Evolutionary conservation across 2,888 invertebrate genomes (phyloP).

Genomic region (Plebejus argus): DNA sequence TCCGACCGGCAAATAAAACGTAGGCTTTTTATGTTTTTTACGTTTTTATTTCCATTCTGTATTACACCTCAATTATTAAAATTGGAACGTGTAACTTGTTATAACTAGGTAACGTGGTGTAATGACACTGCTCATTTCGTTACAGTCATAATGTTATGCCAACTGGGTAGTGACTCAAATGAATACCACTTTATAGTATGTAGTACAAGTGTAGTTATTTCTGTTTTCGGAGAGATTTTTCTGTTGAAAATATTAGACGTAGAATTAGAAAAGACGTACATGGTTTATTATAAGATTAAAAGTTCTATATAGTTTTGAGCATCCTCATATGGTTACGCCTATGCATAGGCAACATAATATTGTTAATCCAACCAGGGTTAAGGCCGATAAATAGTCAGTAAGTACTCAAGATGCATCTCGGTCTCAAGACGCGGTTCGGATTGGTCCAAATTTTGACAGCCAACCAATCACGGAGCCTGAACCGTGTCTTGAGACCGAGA

Average conservation of each 20-base stretch:
- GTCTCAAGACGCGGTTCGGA: too few relatives aligned
- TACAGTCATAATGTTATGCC: neutral
- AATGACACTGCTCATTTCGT: neutral
- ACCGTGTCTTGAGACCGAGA: too few relatives aligned
- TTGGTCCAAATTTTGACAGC: too few relatives aligned
- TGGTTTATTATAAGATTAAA: too few relatives aligned
- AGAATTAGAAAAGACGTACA: too few relatives aligned
- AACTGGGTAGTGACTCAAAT: neutral
- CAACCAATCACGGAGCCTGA: too few relatives aligned
- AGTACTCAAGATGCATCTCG: too few relatives aligned
- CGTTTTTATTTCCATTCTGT: slow-evolving; percentile 15
- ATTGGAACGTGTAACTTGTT: neutral
- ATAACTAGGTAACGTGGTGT: neutral
- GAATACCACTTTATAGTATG: neutral
- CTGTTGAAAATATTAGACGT: neutral
- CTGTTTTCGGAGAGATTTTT: neutral
- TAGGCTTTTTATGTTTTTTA: slow-evolving; percentile 19
- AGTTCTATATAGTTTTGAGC: too few relatives aligned
- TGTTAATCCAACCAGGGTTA: too few relatives aligned
- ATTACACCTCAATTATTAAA: neutral
- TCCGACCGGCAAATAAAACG: neutral
- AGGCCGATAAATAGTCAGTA: too few relatives aligned
- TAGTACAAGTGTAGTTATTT: neutral
- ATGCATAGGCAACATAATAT: too few relatives aligned
- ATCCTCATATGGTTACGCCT: too few relatives aligned